These are phyloP conservation scores for Schizopygopsis pylzovi DNA, from an alignment of 2,797 vertebrate genomes.

Conservation along the genomic window DNA sequence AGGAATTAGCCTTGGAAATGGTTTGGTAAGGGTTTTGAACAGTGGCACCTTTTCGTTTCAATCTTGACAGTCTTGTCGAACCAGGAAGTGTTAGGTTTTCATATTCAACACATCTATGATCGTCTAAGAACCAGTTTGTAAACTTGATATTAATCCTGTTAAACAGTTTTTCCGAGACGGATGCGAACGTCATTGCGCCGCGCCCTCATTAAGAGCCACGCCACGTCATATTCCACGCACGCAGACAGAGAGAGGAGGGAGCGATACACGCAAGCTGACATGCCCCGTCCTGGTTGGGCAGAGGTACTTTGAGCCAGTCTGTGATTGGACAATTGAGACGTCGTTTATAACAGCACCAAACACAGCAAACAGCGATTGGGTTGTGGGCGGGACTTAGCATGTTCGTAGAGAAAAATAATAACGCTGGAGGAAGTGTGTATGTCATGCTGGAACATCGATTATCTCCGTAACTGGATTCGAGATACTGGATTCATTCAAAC, in stretches of 20 bases:
- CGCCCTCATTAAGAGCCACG: constrained; percentile 38
- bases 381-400: background rate
- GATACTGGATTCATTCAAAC: background rate
- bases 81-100: background rate
- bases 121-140: background rate
- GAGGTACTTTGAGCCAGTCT: accelerated
- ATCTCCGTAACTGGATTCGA: background rate
- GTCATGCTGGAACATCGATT: constrained; percentile 20
- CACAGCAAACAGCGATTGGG: background rate
- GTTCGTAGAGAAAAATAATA: background rate
- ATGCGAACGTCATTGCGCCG: constrained; percentile 35
- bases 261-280: background rate
- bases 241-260: constrained; percentile 8
- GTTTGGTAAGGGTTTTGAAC: background rate
- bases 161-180: background rate
- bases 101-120: background rate
- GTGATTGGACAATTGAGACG: background rate
- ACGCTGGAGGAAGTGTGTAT: constrained; percentile 11
- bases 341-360: background rate
- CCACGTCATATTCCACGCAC: constrained; percentile 55
- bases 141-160: background rate
- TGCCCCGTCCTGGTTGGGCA: constrained; percentile 10
- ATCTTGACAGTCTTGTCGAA: background rate
- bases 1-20: background rate
- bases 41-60: background rate